Conservation (phyloP, 2,888 invertebrate species). For the Caenorhabditis parvicauda region DNA sequence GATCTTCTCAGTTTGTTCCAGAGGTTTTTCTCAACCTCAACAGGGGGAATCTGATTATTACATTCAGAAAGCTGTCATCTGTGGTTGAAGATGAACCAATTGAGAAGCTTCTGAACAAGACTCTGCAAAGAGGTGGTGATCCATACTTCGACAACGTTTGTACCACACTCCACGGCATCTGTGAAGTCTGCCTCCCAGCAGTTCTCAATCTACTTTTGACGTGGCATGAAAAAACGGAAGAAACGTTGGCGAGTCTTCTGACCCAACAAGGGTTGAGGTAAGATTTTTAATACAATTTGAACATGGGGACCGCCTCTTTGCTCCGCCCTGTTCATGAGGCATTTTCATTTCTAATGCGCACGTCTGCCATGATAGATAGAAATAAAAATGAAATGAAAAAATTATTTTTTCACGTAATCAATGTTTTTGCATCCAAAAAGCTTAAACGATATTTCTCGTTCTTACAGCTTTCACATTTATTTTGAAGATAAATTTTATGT, state of each 20-base stretch:
- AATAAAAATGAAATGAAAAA: not conserved
- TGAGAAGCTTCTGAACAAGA: conserved; percentile 90
- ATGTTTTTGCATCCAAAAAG: no score
- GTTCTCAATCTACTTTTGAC: conserved; percentile 84
- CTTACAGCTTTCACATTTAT: no score
- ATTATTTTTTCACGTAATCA: no score
- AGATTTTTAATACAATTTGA: conserved; percentile 5
- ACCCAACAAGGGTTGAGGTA: conserved; percentile 10
- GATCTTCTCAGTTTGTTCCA: conserved; percentile 93
- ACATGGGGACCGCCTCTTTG: no score
- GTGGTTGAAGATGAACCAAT: conserved; percentile 90
- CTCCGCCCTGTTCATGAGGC: no score
- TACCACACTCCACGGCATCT: conserved; percentile 63
- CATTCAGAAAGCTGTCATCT: conserved; percentile 92
- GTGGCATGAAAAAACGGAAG: conserved; percentile 73
- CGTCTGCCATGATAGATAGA: no score
- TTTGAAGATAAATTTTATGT: no score
- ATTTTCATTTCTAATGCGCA: no score
- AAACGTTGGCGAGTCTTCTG: conserved; percentile 16
- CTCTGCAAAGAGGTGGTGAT: conserved; percentile 92
- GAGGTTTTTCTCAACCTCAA: no score
- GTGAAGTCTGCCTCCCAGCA: conserved; percentile 95
- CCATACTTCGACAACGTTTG: conserved; percentile 77
- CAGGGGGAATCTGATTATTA: no score
- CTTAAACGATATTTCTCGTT: no score